Evolutionary conservation across 92 coral and sea anemone genomes (phyloP), one percentile per base, ranked within the genome.

Genomic region (Bergia puertoricense): DNA sequence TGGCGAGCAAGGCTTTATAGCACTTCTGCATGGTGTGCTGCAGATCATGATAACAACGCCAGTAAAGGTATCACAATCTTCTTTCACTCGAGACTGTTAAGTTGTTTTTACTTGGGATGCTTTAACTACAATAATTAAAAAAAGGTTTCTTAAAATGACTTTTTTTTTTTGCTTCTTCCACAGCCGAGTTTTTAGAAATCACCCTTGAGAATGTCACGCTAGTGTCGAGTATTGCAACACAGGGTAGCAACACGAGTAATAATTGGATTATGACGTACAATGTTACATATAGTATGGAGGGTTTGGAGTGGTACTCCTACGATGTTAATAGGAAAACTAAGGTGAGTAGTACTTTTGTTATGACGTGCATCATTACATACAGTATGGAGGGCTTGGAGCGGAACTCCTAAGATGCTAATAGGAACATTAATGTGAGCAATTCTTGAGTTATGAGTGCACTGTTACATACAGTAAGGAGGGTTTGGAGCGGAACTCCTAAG

Each of bases 21-120:
- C 23, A 65, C 89, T 41, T 80, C 91, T 62, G 94, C 92, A 1
- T 93, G 96, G 96, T 93, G 96, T 74, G 86, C 96, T 38, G 84
- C 30, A 30, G 30, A 50, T 30, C 57, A 51, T 51, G 15, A 9
- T 51, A 76, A 91, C 74, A 85, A 44, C 66, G 44, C 54, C n/a
- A 81, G 66, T 2, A 82, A 72, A 2, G 77, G 86, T 82, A 82
- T 1, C 65, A 82, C 20, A 30, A 30, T 30, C 30, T 51, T 11
- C 14, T 51, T 13, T 51, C 1, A 51, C 15, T 51, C 11, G 57
- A 9, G 11, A 51, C 7, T 51, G 57, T 51, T 1, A 0, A 51
- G 11, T 2, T 51, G 1, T 51, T 8, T 15, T 18, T 62, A 3
- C 22, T 62, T 62, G 68, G 18, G 23, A 62, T 18, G 68, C 0